These are phyloP conservation scores for Tethea ocularis DNA, from an alignment of 2,888 invertebrate genomes.

Conservation along the genomic window DNA sequence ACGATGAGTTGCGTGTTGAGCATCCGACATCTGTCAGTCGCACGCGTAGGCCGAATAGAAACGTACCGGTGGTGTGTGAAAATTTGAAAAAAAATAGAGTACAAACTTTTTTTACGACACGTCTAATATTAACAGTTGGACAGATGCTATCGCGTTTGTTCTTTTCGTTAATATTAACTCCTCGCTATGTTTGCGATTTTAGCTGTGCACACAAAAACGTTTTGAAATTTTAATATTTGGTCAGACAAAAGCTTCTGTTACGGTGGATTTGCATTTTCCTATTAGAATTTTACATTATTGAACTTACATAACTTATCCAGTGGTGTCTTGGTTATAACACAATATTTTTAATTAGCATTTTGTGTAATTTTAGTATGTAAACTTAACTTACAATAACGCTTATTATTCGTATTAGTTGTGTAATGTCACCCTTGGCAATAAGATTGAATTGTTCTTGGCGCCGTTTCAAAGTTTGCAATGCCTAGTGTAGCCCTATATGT, in stretches of 20 bases:
- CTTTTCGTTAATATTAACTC: constrained; percentile 7
- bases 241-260: constrained; percentile 7
- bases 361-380: constrained; percentile 1
- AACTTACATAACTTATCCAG: neutral
- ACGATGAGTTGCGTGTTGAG: constrained; percentile 54
- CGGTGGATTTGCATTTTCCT: neutral
- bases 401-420: constrained; percentile 34
- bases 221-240: neutral
- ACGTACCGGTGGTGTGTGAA: constrained; percentile 36
- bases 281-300: neutral
- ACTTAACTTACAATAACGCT: constrained; percentile 16
- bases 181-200: constrained; percentile 13
- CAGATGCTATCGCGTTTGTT: neutral
- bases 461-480: constrained; percentile 45
- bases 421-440: constrained; percentile 54
- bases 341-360: neutral
- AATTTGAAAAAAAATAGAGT: constrained; percentile 20
- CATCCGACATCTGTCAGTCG: constrained; percentile 46
- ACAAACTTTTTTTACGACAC: constrained; percentile 16
- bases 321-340: neutral
- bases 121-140: constrained; percentile 1
- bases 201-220: constrained; percentile 4
- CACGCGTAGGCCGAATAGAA: constrained; percentile 44
- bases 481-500: constrained; percentile 36
- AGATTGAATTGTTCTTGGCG: constrained; percentile 57